Conservation (phyloP, 2,888 invertebrate genomes). For the Hirtodrosophila trivittata region DNA sequence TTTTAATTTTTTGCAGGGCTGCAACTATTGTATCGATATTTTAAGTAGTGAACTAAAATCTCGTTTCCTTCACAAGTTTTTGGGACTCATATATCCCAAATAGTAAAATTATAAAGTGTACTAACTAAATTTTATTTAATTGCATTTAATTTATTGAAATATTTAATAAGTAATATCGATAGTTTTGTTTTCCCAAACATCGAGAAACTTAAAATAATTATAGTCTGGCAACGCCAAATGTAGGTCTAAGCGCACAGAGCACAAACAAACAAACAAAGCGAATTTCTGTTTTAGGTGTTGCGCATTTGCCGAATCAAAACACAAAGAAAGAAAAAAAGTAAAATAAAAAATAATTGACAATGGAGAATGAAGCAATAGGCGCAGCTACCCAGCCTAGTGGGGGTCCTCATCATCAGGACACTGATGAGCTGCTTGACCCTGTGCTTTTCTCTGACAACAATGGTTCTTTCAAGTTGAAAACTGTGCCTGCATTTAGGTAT, state of each 20-base stretch:
- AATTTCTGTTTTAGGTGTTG: constrained; percentile 30
- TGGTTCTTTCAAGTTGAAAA: constrained; percentile 79
- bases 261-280: constrained; percentile 39
- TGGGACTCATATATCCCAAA: too few species aligned
- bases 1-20: constrained; percentile 5
- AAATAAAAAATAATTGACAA: constrained; percentile 8
- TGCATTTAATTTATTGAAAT: too few species aligned
- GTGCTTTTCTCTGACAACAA: constrained; percentile 78
- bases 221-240: constrained; percentile 27
- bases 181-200: not conserved
- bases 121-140: too few species aligned
- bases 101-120: too few species aligned
- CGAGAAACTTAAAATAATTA: too few species aligned
- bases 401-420: constrained; percentile 55
- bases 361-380: constrained; percentile 40
- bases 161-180: constrained; percentile 1
- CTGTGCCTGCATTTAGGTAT: constrained; percentile 82
- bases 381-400: constrained; percentile 43
- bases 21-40: constrained; percentile 11
- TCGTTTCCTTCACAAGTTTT: too few species aligned
- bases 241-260: constrained; percentile 16
- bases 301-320: constrained; percentile 24
- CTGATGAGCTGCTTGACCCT: constrained; percentile 79
- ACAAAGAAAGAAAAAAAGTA: not conserved
- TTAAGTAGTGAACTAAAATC: too few species aligned